Base-by-base conservation (phyloP, 1,140 invertebrate genomes). In the Dysdera silvatica region DNA sequence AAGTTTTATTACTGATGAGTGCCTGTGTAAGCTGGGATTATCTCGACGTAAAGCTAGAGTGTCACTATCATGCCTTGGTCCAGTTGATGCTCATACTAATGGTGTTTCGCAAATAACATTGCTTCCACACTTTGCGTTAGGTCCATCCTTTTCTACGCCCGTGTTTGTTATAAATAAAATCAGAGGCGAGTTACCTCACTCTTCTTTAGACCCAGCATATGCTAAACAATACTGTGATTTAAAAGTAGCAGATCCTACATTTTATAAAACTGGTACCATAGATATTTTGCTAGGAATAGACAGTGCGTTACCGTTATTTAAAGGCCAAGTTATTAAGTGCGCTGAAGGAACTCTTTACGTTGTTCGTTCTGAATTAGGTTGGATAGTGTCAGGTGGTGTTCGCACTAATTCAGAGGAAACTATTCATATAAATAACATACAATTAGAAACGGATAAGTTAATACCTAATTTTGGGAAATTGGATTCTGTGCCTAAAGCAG, bases 121-220 rank as follows among this genome's bases (percentile, higher is more conserved):
- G 16, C 35, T 7, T n/a, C n/a, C 54, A 2, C 54, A 57, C 33
- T 45, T 43, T 29, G 14, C 40, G 33, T 20, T 18, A 16, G n/a
- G 18, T 23, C 16, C 12, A 18, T 41, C 40, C 23, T 45, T 43
- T 29, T 14, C 7, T 31, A 32, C 54, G 2, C 18, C 23, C 3
- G 54, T 45, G 3, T 57, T 32, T 31, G 54, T 57, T 5, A n/a
- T 57, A 3, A 57, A 18, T 14, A 57, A 32, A 57, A 47, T 57
- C 18, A 18, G 10, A 14, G 37, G 37, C 2, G 24, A 20, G 10
- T 4, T 57, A 2, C 54, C 54, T 18, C 23, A 47, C 33, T 7
- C 4, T 18, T 2, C 12, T 24, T 4, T 45, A 28, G 23, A 43
- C 23, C 3, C 20, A 2, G 2, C 3, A 18, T 28, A 29, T 4